Evolutionary conservation across 2,113 vertebrate species (phyloP), one percentile per base, ranked within the genome.

Genomic region (Gasterosteus aculeatus): DNA sequence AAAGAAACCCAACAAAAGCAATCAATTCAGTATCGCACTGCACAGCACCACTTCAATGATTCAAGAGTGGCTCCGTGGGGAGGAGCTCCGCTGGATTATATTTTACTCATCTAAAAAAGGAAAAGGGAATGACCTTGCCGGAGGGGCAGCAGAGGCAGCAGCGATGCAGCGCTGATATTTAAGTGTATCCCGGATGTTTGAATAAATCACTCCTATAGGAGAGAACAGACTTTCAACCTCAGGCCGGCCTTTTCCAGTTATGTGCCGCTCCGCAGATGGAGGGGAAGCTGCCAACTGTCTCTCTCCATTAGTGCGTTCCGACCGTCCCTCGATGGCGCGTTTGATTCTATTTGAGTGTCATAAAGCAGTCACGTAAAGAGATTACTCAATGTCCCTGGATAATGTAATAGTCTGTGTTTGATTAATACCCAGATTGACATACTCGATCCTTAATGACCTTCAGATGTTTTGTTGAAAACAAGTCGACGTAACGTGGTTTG

Each of bases 311-410:
- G 69, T 66, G 74, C 74, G 31, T 62, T 54, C 39, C 26, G 49
- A 47, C 19, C 1, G 11, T 70, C 44, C 60, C 49, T 51, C 59
- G 16, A 64, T 51, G 5, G 5, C 38, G 11, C 41, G 9, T 68
- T 62, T 81, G 53, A 74, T 74, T 71, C 31, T 47, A 68, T 80
- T 62, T 72, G n/a, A 80, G 51, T 62, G 38, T 49, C 39, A 72
- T 67, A 60, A 83, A 78, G 19, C 1, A 14, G 38, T 46, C 61
- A 35, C 11, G 26, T 64, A 49, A 72, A 77, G 46, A n/a, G 19
- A 53, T 33, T 62, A 46, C 22, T 41, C 47, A 58, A 72, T 7
- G 54, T 60, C 16, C 63, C 57, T 62, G 53, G 29, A 11, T 69
- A 67, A 62, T 58, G 6, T 60, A 44, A 67, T n/a, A 26, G n/a